These are phyloP conservation scores for Nycticorax nycticorax DNA, from an alignment of 2,113 vertebrate genomes.

Conservation along the genomic window DNA sequence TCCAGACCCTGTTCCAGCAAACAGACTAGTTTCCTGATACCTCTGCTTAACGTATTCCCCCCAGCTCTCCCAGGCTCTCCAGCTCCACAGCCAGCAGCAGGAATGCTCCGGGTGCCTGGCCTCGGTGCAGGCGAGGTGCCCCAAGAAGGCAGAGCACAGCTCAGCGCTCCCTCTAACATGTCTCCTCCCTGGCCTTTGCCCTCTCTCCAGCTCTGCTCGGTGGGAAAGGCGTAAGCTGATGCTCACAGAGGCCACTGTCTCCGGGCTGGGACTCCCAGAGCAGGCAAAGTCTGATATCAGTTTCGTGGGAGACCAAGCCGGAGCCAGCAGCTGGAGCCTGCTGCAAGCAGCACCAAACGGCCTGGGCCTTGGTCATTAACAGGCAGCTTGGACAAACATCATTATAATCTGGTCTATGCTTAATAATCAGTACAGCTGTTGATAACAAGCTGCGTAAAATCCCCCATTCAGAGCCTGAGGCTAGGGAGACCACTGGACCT, in stretches of 20 bases:
- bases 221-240: background rate
- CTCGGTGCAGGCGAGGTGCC: rapidly evolving
- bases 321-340: background rate
- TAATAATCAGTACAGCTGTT: background rate
- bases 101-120: background rate
- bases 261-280: background rate
- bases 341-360: background rate
- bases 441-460: background rate
- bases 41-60: background rate
- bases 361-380: background rate
- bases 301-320: background rate
- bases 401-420: background rate
- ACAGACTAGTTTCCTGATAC: background rate
- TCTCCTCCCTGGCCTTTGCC: slow-evolving; percentile 12
- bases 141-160: background rate
- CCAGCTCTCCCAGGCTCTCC: background rate
- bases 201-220: background rate
- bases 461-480: background rate
- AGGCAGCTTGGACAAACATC: background rate
- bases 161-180: background rate
- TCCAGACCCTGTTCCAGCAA: background rate
- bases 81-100: background rate
- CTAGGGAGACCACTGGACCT: background rate
- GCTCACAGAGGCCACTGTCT: background rate
- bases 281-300: background rate